Percentiles rank a stretch among this genome's conserved stretches.
phyloP scores from a whole-genome alignment of 1,140 invertebrate genomes.

The Cepaea nemoralis region DNA sequence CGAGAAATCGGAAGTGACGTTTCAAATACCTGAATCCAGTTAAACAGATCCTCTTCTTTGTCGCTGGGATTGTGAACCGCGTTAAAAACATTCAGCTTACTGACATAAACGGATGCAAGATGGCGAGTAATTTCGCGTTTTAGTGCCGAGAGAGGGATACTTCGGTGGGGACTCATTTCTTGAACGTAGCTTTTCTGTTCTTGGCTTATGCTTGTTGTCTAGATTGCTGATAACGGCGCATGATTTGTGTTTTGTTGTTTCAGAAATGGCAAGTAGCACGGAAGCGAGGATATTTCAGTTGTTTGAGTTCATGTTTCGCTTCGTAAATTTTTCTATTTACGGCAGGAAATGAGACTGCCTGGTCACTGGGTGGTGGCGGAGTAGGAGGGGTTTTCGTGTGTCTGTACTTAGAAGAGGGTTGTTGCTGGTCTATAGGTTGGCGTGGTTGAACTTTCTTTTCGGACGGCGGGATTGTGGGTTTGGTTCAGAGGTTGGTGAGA shows the following conservation, averaged over 20 bases:
- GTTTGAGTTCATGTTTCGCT: background rate
- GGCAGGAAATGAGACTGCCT: background rate
- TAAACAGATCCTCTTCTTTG: background rate
- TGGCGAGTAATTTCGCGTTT: background rate
- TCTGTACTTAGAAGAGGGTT: no score
- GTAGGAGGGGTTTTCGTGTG: no score
- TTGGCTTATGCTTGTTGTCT: background rate
- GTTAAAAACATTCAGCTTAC: background rate
- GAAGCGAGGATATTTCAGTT: background rate
- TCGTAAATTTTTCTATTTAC: background rate
- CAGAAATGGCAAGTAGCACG: background rate
- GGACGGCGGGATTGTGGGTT: no score
- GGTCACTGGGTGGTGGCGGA: no score
- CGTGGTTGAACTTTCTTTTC: no score
- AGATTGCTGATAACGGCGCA: background rate
- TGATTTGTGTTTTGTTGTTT: slow-evolving; percentile 12
- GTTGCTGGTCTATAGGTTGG: no score
- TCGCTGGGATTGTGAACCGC: background rate
- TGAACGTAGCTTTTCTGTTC: background rate
- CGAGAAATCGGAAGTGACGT: slow-evolving; percentile 25
- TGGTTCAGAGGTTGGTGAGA: no score
- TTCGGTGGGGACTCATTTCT: background rate
- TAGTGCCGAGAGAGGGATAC: background rate
- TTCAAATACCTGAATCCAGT: background rate
- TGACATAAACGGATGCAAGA: slow-evolving; percentile 9